Base-by-base conservation (phyloP, 1,140 invertebrate species). In the Adelges cooleyi region DNA sequence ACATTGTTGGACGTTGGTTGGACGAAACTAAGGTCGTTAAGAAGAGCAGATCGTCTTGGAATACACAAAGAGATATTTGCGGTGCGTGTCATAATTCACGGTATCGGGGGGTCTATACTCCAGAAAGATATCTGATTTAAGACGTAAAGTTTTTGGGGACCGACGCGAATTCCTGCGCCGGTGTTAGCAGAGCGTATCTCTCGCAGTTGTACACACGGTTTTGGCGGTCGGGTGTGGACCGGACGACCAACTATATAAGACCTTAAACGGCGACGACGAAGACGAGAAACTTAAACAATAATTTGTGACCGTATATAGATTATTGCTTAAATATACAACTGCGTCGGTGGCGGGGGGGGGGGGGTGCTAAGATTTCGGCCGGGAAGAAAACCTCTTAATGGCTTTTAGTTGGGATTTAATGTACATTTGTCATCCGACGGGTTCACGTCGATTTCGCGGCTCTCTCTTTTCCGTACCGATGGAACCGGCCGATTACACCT, bases 391-490 rank as follows among this genome's bases (percentile, higher is more conserved):
- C 40, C 56, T 62, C 56, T 62, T 62, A 62, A 62, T 62, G 56
- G 56, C 56, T 62, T 62, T 62, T 62, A 62, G 56, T 62, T 62
- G 27, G 56, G 56, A 62, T 62, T 62, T 62, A 62, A 62, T 62
- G 46, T 46, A 46, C 56, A 62, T 62, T 62, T 62, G 56, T 62
- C 56, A 62, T 62, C 56, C 56, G 42, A 62, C 40, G 42, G 56
- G 56, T 62, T 48, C 56, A 62, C 56, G 56, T 62, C 56, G 56
- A 62, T 62, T 62, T 62, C 56, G n/a, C n/a, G 44, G 38, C 42
- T 62, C 42, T 11, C 54, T 59, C 54, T 59, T 59, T 62, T 62
- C 56, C 56, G 56, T 62, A 42, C 15, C 22, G 56, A 62, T 62
- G 23, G n/a, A 29, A 10, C 38, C 25, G 42, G 56, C 13, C 18